phyloP scores from a whole-genome alignment of 2,888 invertebrate species.

The Melipona bicolor region DNA sequence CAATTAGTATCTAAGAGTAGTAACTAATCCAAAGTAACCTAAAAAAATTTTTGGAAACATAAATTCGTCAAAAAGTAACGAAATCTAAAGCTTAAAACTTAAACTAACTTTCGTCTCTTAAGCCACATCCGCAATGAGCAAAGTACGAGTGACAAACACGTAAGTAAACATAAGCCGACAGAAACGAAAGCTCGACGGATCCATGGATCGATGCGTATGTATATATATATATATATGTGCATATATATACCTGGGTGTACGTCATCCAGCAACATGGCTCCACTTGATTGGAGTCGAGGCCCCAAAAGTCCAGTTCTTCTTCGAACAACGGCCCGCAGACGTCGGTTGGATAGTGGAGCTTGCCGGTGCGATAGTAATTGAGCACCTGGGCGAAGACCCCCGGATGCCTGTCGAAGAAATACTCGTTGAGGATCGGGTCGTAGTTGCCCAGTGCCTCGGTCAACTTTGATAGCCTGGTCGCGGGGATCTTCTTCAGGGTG shows the following conservation, averaged over 20 bases:
- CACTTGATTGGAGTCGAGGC: conserved; percentile 99
- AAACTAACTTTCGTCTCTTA: background rate
- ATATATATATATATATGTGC: conserved; percentile 75
- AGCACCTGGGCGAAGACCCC: conserved; percentile 98
- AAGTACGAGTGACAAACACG: conserved; percentile 10
- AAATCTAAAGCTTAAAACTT: too few relatives aligned
- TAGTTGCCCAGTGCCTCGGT: conserved; percentile 99
- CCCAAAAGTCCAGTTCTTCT: conserved; percentile 99
- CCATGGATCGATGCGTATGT: conserved; percentile 58
- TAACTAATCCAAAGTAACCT: too few relatives aligned
- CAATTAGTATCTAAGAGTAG: too few relatives aligned
- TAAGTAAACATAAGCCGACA: conserved; percentile 12
- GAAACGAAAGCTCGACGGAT: conserved; percentile 9
- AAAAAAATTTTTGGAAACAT: too few relatives aligned
- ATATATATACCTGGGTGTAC: conserved; percentile 91
- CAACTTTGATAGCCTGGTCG: conserved; percentile 95
- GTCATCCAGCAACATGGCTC: conserved; percentile 99
- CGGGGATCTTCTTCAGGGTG: conserved; percentile 98
- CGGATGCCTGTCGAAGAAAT: conserved; percentile 99
- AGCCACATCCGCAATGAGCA: conserved; percentile 6
- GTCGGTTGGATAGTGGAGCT: conserved; percentile 99
- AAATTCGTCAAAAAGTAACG: too few relatives aligned
- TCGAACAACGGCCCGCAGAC: conserved; percentile 99
- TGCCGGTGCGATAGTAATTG: conserved; percentile 99
- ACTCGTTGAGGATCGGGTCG: conserved; percentile 99